phyloP scores from a whole-genome alignment of 2,888 invertebrate species.

The Cartodere bifasciata region DNA sequence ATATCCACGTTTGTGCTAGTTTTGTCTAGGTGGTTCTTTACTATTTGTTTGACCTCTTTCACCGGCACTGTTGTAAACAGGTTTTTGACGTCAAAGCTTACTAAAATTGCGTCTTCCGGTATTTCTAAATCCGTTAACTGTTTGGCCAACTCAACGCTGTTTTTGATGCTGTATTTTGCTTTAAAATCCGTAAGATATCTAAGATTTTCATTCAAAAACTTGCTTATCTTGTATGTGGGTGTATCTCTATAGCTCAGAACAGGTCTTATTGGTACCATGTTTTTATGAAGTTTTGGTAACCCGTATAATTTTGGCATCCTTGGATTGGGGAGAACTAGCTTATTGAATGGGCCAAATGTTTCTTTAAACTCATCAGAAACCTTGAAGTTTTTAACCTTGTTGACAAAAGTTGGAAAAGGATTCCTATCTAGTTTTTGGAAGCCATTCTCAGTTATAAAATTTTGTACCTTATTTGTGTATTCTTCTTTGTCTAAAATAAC shows the following conservation, averaged over 20 bases:
- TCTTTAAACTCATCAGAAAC: conserved; percentile 4
- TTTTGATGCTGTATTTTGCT: conserved; percentile 4
- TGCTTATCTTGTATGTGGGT: conserved; percentile 4
- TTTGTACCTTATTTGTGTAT: conserved; percentile 5
- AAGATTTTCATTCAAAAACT: conserved; percentile 3
- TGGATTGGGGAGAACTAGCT: conserved; percentile 1
- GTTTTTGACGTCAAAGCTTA: conserved; percentile 5
- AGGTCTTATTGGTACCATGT: conserved; percentile 3
- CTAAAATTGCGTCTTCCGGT: conserved; percentile 5
- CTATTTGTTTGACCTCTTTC: too few relatives aligned
- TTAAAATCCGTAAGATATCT: conserved; percentile 3
- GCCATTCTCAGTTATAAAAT: conserved; percentile 5
- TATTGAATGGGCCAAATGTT: conserved; percentile 4
- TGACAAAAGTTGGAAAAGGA: background rate
- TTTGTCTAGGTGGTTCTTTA: background rate
- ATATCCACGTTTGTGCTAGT: background rate
- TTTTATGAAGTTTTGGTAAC: conserved; percentile 6
- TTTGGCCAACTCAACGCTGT: conserved; percentile 3
- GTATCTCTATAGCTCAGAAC: conserved; percentile 4
- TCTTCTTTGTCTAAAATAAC: conserved; percentile 4
- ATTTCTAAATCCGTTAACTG: conserved; percentile 4
- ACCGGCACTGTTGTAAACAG: conserved; percentile 4
- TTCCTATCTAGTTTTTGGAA: conserved; percentile 4
- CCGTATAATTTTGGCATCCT: conserved; percentile 7
- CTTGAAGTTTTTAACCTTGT: conserved; percentile 6